Base-by-base conservation (phyloP, 2,888 invertebrate genomes). In the Hyles lineata region DNA sequence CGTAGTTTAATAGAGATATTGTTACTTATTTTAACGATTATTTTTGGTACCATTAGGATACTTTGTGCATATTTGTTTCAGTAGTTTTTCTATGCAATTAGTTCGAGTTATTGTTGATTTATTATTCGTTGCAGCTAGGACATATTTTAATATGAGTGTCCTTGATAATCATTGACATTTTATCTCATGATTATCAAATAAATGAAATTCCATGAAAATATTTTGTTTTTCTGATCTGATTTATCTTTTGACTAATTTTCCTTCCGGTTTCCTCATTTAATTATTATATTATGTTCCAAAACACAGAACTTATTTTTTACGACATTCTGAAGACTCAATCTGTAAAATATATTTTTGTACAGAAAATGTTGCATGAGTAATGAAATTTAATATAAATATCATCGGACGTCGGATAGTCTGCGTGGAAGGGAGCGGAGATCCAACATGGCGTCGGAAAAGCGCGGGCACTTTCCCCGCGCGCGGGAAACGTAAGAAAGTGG, bases 371-470 rank as follows among this genome's bases (percentile, higher is more conserved):
- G n/a, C 5, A 15, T 15, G n/a, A n/a, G 50, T 58, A 32, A 60
- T 25, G 59, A 71, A 7, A 52, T 25, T 60, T 25, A 15, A 58
- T 29, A 29, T 32, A 55, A 29, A 55, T 59, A 63, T 9, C n/a
- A 52, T 21, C 15, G 29, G 50, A 52, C n/a, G 52, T n/a, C 29
- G 29, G 23, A 23, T 67, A 43, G 67, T 21, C 35, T 60, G 70
- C 60, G 69, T 60, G 80, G 77, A 76, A 78, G 82, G 82, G 79
- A 81, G 83, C 77, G 78, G 75, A 81, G 74, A 82, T 83, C 76
- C 87, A 93, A 93, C 87, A 94, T 94, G 93, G 94, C 93, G 92
- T 83, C 90, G 93, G 94, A 94, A 94, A 94, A 94, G 93, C 91
- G 92, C 89, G 86, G 85, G 86, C 89, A 93, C 93, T 92, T 93